These are phyloP conservation scores for Anoura caudifer DNA, from an alignment of 2,113 vertebrate species.

Conservation along the genomic window DNA sequence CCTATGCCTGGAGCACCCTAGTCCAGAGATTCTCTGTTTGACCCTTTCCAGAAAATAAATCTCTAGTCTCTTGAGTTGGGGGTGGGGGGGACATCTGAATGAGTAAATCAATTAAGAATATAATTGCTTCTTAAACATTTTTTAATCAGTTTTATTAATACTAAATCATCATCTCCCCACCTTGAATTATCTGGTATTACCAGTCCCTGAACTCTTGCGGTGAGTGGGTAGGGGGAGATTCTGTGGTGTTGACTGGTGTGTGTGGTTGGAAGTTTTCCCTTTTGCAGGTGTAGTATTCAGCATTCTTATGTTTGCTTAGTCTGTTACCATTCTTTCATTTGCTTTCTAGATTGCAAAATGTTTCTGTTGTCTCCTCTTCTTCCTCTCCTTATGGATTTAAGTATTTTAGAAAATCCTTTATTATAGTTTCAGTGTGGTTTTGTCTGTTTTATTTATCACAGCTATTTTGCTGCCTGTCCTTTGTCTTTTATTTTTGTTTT, in stretches of 20 bases:
- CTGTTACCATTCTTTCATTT: background rate
- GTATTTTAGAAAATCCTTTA: conserved; percentile 13
- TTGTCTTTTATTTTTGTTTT: background rate
- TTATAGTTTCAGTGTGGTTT: background rate
- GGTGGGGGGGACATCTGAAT: background rate
- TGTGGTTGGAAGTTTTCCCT: background rate
- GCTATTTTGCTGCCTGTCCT: background rate
- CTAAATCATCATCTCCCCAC: background rate
- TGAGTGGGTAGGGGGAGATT: background rate
- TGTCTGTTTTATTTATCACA: background rate
- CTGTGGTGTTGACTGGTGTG: background rate
- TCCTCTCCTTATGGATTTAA: background rate
- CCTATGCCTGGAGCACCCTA: background rate
- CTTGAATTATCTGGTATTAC: background rate
- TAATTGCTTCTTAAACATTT: background rate
- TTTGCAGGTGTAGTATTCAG: background rate
- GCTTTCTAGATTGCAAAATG: background rate
- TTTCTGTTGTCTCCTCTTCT: background rate
- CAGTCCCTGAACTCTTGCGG: background rate
- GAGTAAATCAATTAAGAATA: background rate
- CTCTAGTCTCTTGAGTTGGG: background rate
- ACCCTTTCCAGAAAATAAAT: background rate
- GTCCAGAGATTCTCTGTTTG: background rate
- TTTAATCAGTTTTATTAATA: background rate
- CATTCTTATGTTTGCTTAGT: background rate